Conservation (phyloP, 2,797 vertebrate species). For the Anolis apletophallus region DNA sequence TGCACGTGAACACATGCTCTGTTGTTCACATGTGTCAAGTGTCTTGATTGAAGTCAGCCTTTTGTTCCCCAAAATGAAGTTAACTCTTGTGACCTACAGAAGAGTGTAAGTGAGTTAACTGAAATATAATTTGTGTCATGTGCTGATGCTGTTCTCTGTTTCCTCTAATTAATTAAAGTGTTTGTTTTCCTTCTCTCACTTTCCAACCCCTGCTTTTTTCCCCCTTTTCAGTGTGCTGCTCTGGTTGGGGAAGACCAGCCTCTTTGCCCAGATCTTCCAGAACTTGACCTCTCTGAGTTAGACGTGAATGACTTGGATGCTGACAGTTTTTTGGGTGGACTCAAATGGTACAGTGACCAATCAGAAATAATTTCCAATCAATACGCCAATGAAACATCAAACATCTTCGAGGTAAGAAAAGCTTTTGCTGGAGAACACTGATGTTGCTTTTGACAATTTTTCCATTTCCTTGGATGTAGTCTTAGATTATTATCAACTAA, state of each 20-base stretch:
- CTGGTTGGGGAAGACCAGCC: slow-evolving; percentile 99
- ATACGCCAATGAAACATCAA: slow-evolving; percentile 93
- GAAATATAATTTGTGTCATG: slow-evolving; percentile 70
- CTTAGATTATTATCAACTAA: background rate
- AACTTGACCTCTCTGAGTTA: slow-evolving; percentile 98
- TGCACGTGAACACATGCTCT: background rate
- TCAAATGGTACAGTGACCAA: slow-evolving; percentile 99
- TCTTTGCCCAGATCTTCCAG: slow-evolving; percentile 97
- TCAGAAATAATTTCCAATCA: slow-evolving; percentile 98
- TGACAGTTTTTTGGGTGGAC: slow-evolving; percentile 96
- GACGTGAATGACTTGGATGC: slow-evolving; percentile 99
- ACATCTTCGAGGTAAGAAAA: slow-evolving; percentile 95
- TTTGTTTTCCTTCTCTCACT: background rate
- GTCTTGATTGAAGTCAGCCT: background rate
- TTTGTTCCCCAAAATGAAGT: slow-evolving; percentile 38
- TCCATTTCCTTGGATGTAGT: background rate
- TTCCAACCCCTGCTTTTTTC: slow-evolving; percentile 37
- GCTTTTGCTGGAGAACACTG: background rate
- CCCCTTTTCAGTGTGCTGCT: slow-evolving; percentile 91
- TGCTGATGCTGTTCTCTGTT: slow-evolving; percentile 71
- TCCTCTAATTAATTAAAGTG: slow-evolving; percentile 67
- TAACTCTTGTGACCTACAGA: slow-evolving; percentile 50
- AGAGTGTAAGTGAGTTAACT: slow-evolving; percentile 60
- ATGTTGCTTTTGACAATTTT: background rate
- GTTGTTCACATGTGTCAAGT: slow-evolving; percentile 11